Evolutionary conservation across 2,888 invertebrate species (phyloP).

Genomic region (Xylocampa areola): DNA sequence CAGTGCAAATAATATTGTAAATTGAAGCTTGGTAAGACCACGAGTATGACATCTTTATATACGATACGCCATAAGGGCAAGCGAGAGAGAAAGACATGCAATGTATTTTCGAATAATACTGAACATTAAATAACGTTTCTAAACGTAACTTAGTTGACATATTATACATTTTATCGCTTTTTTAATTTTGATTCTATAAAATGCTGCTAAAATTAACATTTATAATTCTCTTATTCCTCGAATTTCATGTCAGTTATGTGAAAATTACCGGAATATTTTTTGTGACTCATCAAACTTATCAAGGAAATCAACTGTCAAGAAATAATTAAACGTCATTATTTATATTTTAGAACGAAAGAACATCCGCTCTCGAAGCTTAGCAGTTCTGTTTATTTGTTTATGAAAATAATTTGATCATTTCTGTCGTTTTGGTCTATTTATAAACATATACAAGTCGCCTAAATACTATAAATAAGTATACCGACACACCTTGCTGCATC

Average conservation of each 20-base stretch:
- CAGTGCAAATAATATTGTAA: not conserved
- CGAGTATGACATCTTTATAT: not conserved
- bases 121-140: constrained; percentile 9
- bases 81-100: constrained; percentile 12
- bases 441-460: constrained; percentile 60
- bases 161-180: too few species aligned
- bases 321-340: constrained; percentile 21
- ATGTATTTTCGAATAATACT: rapidly evolving
- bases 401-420: constrained; percentile 37
- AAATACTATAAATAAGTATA: constrained; percentile 56
- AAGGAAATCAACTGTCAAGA: constrained; percentile 19
- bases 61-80: not conserved
- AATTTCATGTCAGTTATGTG: too few species aligned
- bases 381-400: constrained; percentile 53
- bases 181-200: too few species aligned
- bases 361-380: constrained; percentile 26
- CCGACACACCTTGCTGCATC: constrained; percentile 9
- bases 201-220: too few species aligned
- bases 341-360: constrained; percentile 51
- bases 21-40: not conserved
- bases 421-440: constrained; percentile 62
- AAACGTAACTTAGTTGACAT: constrained; percentile 20
- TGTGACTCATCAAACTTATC: not conserved
- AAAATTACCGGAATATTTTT: too few species aligned
- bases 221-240: too few species aligned